Percentiles rank a stretch among this genome's conserved stretches.
Conservation (phyloP, 1,140 invertebrate species). For the Zaprionus inermis region DNA sequence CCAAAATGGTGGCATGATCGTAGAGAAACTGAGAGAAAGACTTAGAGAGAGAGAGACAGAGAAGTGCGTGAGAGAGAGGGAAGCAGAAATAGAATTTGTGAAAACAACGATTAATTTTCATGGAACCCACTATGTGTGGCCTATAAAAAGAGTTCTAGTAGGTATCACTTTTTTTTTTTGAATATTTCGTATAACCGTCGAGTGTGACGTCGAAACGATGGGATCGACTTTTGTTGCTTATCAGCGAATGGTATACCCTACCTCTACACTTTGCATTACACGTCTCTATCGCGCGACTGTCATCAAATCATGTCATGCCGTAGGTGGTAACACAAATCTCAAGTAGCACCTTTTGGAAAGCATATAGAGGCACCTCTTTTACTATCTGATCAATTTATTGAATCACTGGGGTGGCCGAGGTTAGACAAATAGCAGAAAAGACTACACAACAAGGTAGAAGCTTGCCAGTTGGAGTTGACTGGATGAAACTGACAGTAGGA, state of each 20-base stretch:
- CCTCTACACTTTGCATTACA: slow-evolving; percentile 11
- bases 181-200: background rate
- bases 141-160: background rate
- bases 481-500: background rate
- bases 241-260: background rate
- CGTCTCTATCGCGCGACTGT: slow-evolving; percentile 10
- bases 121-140: background rate
- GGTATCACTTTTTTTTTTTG: background rate
- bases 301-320: slow-evolving; percentile 33
- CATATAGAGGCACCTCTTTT: background rate
- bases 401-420: slow-evolving; percentile 23
- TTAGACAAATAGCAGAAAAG: slow-evolving; percentile 10
- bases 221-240: background rate
- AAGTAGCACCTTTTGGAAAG: background rate
- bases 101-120: background rate
- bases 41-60: background rate
- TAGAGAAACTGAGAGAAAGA: background rate
- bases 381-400: slow-evolving; percentile 8
- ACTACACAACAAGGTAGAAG: slow-evolving; percentile 7
- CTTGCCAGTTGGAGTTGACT: background rate
- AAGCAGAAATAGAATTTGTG: background rate
- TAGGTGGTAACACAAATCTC: slow-evolving; percentile 3
- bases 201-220: background rate
- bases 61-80: slow-evolving; percentile 2
- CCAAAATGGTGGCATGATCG: background rate